Evolutionary conservation across 2,888 invertebrate species (phyloP), one percentile per base, ranked within the genome.

Genomic region (Thumatha senex): DNA sequence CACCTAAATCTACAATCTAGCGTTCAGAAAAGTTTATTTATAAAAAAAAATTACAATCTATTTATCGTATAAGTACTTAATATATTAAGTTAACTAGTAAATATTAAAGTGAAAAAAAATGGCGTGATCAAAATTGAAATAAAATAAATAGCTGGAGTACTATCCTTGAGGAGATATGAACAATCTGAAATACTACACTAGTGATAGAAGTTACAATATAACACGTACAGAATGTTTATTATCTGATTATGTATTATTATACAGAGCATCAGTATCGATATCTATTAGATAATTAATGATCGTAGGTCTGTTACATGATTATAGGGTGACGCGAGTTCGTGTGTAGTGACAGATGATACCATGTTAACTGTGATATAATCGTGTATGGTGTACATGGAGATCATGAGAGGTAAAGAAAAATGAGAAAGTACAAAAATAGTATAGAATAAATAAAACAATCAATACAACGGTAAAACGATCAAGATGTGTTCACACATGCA

Each of bases 331-430:
- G 46, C 57, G 55, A 8, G 31, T 10, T 67, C 63, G 54, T 38
- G 46, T 71, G 14, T 67, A 54, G 69, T 63, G 74, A 72, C 71
- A 76, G 72, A 82, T 85, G 84, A 82, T 72, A 73, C 72, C 76
- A 82, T 76, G 77, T 73, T 66, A 57, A 61, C 58, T 72, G 78
- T 82, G 66, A 76, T 72, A 75, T 63, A 72, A 80, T 76, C 73
- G 84, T 89, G 74, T 83, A 79, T 84, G 84, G 82, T 86, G 86
- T 84, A 81, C 84, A 82, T 86, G 86, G 80, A 82, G 74, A 76
- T 77, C 67, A 88, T 88, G 89, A 89, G 70, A 80, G 78, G 72
- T 80, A 80, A 31, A 80, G n/a, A n/a, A 70, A 83, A 84, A 84
- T 81, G 76, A 85, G 70, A 74, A 80, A 78, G 78, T 82, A 80